Conservation (phyloP, 2,797 vertebrate genomes). For the Paramormyrops hopkinsi region DNA sequence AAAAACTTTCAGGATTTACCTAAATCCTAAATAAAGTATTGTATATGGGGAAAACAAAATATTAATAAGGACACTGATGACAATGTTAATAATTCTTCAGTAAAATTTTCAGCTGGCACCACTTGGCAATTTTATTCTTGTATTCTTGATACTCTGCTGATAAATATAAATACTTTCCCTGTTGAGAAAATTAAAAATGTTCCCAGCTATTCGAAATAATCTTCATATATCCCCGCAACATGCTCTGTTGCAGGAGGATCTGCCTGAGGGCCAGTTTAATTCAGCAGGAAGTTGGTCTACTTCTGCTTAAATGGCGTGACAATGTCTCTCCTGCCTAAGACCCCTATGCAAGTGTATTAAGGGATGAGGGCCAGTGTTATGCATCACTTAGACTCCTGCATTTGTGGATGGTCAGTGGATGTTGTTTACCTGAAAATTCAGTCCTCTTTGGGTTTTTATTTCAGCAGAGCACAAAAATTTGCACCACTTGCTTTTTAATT, state of each 20-base stretch:
- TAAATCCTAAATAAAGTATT: neutral
- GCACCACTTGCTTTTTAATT: neutral
- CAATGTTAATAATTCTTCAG: neutral
- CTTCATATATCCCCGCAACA: neutral
- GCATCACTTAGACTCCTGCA: neutral
- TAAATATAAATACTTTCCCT: neutral
- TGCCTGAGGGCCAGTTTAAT: neutral
- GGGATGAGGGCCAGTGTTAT: neutral
- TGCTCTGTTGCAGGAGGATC: neutral
- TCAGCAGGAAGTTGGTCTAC: neutral
- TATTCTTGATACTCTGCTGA: neutral
- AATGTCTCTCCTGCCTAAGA: neutral
- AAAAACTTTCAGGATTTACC: neutral
- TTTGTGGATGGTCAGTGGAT: neutral
- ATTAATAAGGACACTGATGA: neutral
- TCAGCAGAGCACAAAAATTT: neutral
- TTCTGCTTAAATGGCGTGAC: neutral
- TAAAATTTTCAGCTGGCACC: neutral
- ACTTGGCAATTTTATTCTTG: neutral
- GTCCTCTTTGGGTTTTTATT: neutral
- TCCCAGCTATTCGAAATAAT: neutral
- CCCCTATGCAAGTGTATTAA: neutral
- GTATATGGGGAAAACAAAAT: neutral
- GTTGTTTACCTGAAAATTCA: neutral
- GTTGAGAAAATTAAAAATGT: neutral